Percentiles rank a stretch among this genome's conserved stretches.
Evolutionary conservation across 2,797 vertebrate genomes (phyloP).

Genomic region (Siniperca scherzeri): DNA sequence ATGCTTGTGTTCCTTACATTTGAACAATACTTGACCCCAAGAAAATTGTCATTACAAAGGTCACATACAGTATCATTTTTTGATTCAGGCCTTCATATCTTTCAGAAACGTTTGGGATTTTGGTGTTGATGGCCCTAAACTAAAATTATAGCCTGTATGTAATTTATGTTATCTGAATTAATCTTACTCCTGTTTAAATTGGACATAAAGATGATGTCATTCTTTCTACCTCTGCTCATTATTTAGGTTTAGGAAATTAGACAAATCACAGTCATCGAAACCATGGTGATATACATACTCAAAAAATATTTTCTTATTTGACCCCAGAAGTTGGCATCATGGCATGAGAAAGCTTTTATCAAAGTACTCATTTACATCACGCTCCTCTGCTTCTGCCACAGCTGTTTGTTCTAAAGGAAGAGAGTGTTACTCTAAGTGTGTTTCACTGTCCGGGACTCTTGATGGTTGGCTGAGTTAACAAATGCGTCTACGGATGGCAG

Average conservation of each 20-base stretch:
- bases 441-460: constrained; percentile 42
- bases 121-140: background rate
- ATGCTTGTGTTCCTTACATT: background rate
- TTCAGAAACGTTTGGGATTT: background rate
- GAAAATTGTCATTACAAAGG: background rate
- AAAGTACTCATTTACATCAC: constrained; percentile 8
- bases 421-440: constrained; percentile 43
- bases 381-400: constrained; percentile 14
- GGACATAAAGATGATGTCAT: background rate
- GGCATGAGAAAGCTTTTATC: constrained; percentile 16
- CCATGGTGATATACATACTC: background rate
- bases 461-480: constrained; percentile 71
- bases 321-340: constrained; percentile 5
- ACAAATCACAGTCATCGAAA: background rate
- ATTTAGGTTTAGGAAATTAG: background rate
- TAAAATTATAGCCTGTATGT: background rate
- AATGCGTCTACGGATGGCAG: constrained; percentile 65
- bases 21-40: background rate
- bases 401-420: constrained; percentile 59
- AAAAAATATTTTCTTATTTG: background rate
- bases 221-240: background rate
- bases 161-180: background rate
- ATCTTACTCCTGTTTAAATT: background rate
- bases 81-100: background rate
- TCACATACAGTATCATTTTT: background rate